phyloP scores from a whole-genome alignment of 1,140 invertebrate genomes.

The Drosophila novamexicana region DNA sequence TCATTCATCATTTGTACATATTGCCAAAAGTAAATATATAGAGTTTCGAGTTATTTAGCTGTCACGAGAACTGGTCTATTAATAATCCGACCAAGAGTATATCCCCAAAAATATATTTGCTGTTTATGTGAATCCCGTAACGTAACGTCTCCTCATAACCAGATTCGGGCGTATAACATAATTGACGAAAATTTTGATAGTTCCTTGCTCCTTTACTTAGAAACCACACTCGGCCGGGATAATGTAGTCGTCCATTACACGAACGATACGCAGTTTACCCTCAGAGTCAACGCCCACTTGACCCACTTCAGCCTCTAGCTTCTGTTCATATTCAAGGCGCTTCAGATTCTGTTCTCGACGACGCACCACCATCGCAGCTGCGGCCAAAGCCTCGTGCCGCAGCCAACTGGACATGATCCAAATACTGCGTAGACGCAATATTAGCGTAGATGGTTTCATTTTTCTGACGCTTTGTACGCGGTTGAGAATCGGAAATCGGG shows the following conservation, averaged over 20 bases:
- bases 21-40: too few relatives aligned
- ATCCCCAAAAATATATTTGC: too few relatives aligned
- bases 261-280: slow-evolving; percentile 54
- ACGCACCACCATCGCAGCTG: slow-evolving; percentile 58
- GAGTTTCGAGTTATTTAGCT: too few relatives aligned
- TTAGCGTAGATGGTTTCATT: slow-evolving; percentile 59
- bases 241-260: slow-evolving; percentile 63
- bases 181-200: slow-evolving; percentile 2
- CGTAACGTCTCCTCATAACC: too few relatives aligned
- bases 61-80: too few relatives aligned
- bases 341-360: slow-evolving; percentile 36
- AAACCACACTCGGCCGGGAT: slow-evolving; percentile 59
- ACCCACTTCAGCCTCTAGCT: slow-evolving; percentile 6
- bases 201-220: background rate
- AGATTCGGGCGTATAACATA: background rate
- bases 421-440: slow-evolving; percentile 56
- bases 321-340: slow-evolving; percentile 8
- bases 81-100: too few relatives aligned
- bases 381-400: slow-evolving; percentile 62
- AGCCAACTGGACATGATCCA: slow-evolving; percentile 64
- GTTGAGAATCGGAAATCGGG: background rate
- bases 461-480: background rate
- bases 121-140: too few relatives aligned
- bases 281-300: slow-evolving; percentile 53
- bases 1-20: too few relatives aligned